phyloP scores from a whole-genome alignment of 2,113 vertebrate genomes.

The Oceanodroma tethys region DNA sequence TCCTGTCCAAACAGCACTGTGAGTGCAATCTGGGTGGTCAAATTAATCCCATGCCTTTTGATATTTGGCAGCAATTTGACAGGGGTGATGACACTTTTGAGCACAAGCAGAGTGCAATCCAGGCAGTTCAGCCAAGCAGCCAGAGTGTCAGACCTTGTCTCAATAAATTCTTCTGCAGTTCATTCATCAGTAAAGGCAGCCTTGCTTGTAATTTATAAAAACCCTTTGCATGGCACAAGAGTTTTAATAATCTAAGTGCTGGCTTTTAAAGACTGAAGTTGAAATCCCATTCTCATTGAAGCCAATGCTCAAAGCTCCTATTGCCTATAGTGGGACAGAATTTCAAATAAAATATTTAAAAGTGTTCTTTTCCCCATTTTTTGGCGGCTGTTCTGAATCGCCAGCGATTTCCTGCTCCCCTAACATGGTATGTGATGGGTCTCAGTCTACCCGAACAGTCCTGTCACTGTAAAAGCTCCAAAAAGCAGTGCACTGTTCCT shows the following conservation, averaged over 20 bases:
- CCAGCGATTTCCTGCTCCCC: neutral
- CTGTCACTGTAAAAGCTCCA: neutral
- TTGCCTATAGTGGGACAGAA: neutral
- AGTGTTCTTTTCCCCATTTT: neutral
- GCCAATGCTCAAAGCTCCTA: neutral
- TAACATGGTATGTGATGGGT: neutral
- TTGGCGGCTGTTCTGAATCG: neutral
- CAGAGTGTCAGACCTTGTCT: neutral
- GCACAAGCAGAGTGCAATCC: neutral
- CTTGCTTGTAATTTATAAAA: neutral
- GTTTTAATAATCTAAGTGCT: neutral
- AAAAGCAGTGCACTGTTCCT: neutral
- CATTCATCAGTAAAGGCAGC: neutral
- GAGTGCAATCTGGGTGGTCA: neutral
- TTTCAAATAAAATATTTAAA: neutral
- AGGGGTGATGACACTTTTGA: neutral
- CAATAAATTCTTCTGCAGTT: neutral
- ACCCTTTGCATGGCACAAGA: accelerated
- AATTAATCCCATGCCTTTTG: neutral
- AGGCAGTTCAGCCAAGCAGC: neutral
- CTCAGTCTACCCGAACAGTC: neutral
- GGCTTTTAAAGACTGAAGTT: neutral
- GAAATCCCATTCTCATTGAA: neutral
- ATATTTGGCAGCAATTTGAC: neutral
- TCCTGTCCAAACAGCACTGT: neutral